These are phyloP conservation scores for Theocolax elegans DNA, from an alignment of 1,140 invertebrate species.

Conservation along the genomic window DNA sequence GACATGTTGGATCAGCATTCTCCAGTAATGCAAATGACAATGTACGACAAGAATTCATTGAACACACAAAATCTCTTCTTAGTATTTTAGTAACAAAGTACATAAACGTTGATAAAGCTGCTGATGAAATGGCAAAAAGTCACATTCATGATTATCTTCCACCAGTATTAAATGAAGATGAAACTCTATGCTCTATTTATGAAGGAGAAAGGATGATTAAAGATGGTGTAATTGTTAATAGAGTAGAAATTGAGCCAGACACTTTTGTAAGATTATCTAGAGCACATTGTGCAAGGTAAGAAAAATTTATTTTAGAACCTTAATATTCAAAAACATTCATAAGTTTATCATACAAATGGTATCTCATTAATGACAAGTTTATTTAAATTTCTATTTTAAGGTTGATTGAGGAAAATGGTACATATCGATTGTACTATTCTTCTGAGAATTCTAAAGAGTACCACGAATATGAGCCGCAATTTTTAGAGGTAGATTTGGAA, in stretches of 20 bases:
- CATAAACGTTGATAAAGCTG: conserved; percentile 82
- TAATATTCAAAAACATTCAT: conserved; percentile 18
- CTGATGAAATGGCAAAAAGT: conserved; percentile 85
- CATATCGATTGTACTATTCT: conserved; percentile 80
- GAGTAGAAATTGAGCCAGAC: conserved; percentile 74
- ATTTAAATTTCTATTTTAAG: conserved; percentile 54
- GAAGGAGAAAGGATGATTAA: conserved; percentile 76
- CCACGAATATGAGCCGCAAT: conserved; percentile 83
- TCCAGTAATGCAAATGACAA: conserved; percentile 63
- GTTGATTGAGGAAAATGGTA: conserved; percentile 76
- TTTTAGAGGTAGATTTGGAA: conserved; percentile 77
- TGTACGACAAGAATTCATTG: conserved; percentile 69
- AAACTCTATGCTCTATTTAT: conserved; percentile 76
- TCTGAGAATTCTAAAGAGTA: conserved; percentile 86
- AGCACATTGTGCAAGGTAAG: conserved; percentile 75
- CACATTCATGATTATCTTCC: conserved; percentile 91
- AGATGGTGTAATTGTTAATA: conserved; percentile 72
- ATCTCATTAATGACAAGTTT: background rate
- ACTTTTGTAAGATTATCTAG: conserved; percentile 79
- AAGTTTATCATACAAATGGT: no score
- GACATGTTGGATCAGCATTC: conserved; percentile 78
- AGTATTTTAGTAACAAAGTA: conserved; percentile 71
- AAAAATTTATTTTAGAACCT: conserved; percentile 9
- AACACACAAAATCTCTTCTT: conserved; percentile 74
- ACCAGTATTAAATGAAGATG: conserved; percentile 76